Conservation (phyloP, 92 coral and sea anemone species). For the Phymanthus crucifer region DNA sequence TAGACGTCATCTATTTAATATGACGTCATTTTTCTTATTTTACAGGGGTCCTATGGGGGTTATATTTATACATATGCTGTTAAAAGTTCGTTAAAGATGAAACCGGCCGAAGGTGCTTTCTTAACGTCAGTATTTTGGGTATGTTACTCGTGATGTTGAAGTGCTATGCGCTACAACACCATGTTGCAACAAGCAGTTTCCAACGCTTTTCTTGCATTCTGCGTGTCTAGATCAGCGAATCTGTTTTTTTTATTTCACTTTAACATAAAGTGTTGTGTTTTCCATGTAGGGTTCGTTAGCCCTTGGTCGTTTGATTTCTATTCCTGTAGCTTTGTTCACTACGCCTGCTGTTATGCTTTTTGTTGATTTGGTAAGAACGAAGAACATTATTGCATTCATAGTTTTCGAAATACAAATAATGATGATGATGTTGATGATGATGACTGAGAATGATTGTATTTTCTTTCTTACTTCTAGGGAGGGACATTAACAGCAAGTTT, state of each 20-base stretch:
- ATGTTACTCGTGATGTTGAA: slow-evolving; percentile 14
- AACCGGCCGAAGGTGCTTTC: slow-evolving; percentile 90
- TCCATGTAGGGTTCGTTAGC: slow-evolving; percentile 83
- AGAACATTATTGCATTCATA: neutral
- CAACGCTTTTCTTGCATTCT: no score
- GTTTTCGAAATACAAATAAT: neutral
- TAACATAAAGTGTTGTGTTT: neutral
- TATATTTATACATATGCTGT: slow-evolving; percentile 91
- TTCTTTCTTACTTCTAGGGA: slow-evolving; percentile 31
- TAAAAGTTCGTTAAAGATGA: slow-evolving; percentile 78
- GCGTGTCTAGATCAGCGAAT: neutral
- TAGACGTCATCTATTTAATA: neutral
- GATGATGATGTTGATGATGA: neutral
- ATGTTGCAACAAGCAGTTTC: no score
- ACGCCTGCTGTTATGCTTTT: slow-evolving; percentile 80
- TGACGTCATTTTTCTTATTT: neutral
- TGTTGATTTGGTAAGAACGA: slow-evolving; percentile 77
- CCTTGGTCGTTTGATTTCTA: slow-evolving; percentile 83
- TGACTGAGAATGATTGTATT: neutral
- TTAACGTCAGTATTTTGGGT: slow-evolving; percentile 95
- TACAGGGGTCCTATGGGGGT: slow-evolving; percentile 77
- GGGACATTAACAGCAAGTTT: slow-evolving; percentile 74
- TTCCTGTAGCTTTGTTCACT: slow-evolving; percentile 74
- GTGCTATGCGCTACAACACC: neutral
- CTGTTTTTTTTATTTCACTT: neutral